Evolutionary conservation across 2,113 vertebrate genomes (phyloP).

Genomic region (Sterrhoptilus dennistouni): DNA sequence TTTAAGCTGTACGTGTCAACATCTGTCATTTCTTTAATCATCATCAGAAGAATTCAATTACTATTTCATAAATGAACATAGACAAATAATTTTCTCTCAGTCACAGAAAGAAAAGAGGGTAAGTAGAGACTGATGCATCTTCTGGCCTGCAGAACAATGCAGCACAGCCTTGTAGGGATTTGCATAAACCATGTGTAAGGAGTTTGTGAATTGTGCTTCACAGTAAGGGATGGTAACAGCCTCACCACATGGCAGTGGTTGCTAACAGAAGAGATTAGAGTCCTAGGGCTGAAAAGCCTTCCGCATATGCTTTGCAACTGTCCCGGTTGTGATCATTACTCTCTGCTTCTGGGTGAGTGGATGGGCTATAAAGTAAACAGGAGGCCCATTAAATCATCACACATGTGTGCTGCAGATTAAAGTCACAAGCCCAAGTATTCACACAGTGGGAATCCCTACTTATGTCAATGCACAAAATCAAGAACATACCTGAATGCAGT

Average conservation of each 20-base stretch:
- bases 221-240: neutral
- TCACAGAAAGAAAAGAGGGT: neutral
- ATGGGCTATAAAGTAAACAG: constrained; percentile 29
- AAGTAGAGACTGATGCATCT: neutral
- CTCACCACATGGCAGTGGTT: neutral
- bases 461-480: neutral
- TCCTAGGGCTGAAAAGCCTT: constrained; percentile 15
- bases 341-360: neutral
- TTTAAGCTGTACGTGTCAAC: constrained; percentile 44
- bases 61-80: constrained; percentile 38
- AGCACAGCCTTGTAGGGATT: neutral
- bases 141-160: neutral
- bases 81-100: constrained; percentile 30
- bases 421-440: neutral
- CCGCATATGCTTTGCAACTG: constrained; percentile 28
- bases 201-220: constrained; percentile 3
- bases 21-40: constrained; percentile 54
- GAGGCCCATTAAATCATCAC: neutral
- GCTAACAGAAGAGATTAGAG: neutral
- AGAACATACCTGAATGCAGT: neutral
- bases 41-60: constrained; percentile 53
- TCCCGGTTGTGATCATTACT: neutral
- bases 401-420: neutral
- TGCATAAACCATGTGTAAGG: neutral
- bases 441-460: neutral